Evolutionary conservation across 64 coral and sea anemone genomes (phyloP).

Genomic region (Pachyseris speciosa): DNA sequence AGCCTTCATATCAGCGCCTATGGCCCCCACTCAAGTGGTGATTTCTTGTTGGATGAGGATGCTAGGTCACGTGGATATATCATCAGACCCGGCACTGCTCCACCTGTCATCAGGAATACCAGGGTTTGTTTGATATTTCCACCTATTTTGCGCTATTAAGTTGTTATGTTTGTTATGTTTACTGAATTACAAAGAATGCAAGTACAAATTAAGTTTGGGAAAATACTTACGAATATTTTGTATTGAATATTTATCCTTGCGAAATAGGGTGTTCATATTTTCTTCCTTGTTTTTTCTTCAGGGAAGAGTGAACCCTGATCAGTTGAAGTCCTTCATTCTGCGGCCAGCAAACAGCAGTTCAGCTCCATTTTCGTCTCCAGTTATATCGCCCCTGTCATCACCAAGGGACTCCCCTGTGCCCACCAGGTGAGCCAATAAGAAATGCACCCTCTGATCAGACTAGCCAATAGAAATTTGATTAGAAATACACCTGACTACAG

Average conservation of each 20-base stretch:
- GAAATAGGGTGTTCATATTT: not conserved
- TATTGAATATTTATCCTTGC: no score
- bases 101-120: slow-evolving; percentile 32
- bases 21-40: slow-evolving; percentile 43
- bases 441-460: no score
- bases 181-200: not conserved
- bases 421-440: slow-evolving; percentile 39
- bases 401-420: slow-evolving; percentile 75
- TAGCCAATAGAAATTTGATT: no score
- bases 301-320: slow-evolving; percentile 8
- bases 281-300: not conserved
- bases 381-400: slow-evolving; percentile 58
- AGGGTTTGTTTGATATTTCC: slow-evolving; percentile 3
- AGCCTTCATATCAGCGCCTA: slow-evolving; percentile 67
- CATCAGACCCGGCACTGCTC: slow-evolving; percentile 77
- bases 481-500: no score
- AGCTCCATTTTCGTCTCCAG: slow-evolving; percentile 79
- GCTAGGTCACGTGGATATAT: not conserved
- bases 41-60: not conserved
- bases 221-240: not conserved
- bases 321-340: slow-evolving; percentile 80
- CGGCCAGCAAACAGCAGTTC: slow-evolving; percentile 66
- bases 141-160: not conserved
- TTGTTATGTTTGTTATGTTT: no score
- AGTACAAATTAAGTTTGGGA: not conserved